Conservation (phyloP, 2,797 vertebrate genomes). For the Cynopterus sphinx region DNA sequence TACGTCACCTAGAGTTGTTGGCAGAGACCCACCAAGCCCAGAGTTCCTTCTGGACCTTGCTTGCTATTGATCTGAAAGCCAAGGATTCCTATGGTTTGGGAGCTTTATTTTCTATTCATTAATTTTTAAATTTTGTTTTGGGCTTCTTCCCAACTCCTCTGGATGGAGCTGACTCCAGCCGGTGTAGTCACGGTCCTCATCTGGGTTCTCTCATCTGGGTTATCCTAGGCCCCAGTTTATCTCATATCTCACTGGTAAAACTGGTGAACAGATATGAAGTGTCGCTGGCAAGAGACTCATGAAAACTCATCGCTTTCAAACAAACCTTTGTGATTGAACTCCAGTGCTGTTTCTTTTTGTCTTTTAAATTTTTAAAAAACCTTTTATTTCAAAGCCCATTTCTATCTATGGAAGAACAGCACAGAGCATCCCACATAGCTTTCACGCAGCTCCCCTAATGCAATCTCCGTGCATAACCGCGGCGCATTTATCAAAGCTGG, state of each 20-base stretch:
- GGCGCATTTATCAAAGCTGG: not conserved
- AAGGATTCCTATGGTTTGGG: not conserved
- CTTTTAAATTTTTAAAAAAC: not conserved
- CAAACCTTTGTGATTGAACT: not conserved
- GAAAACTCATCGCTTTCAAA: not conserved
- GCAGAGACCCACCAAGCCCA: not conserved
- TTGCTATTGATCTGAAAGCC: not conserved
- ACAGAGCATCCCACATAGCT: not conserved
- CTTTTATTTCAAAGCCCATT: not conserved
- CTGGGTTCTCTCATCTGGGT: not conserved
- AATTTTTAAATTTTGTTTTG: not conserved
- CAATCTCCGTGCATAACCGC: not conserved
- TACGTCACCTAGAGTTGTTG: not conserved
- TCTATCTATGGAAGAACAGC: not conserved
- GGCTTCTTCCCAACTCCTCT: not conserved
- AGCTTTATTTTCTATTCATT: not conserved
- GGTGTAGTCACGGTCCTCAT: rapidly evolving
- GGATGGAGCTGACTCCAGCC: not conserved
- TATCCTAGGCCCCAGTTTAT: not conserved
- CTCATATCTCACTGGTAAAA: not conserved
- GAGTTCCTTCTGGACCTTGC: not conserved
- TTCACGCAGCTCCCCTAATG: not conserved
- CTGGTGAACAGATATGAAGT: not conserved
- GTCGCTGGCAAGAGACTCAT: no score
- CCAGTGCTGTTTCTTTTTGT: not conserved